These are phyloP conservation scores for Drosophila heteroneura DNA, from an alignment of 2,888 invertebrate genomes.

Conservation along the genomic window DNA sequence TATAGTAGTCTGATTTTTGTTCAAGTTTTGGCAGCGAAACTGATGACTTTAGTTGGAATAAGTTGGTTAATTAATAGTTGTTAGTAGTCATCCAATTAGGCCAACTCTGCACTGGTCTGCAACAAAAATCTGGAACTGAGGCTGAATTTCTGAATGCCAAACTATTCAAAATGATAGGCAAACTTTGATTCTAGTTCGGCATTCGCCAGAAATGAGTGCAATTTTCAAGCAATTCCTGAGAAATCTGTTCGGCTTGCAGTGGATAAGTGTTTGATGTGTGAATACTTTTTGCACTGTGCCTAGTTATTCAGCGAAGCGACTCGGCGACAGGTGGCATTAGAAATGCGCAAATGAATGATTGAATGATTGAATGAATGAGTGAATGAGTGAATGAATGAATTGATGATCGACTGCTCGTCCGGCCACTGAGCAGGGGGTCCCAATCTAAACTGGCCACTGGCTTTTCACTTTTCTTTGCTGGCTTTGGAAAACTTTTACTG, in stretches of 20 bases:
- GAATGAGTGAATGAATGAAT: constrained; percentile 33
- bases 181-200: background rate
- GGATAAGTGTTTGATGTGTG: background rate
- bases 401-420: constrained; percentile 55
- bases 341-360: constrained; percentile 49
- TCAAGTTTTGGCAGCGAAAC: too few species aligned
- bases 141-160: background rate
- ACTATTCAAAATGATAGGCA: background rate
- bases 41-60: background rate
- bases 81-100: background rate
- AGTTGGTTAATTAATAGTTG: background rate
- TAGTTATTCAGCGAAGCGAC: constrained; percentile 47
- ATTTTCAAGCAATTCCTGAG: background rate
- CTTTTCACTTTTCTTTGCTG: constrained; percentile 74
- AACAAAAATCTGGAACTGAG: background rate
- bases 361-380: constrained; percentile 49
- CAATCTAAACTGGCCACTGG: constrained; percentile 51
- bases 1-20: background rate
- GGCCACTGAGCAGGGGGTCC: constrained; percentile 33
- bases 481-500: constrained; percentile 74
- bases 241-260: background rate
- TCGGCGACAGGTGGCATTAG: constrained; percentile 44
- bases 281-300: constrained; percentile 17
- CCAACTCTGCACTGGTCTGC: background rate
- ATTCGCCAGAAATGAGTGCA: background rate